phyloP scores from a whole-genome alignment of 1,140 invertebrate species.

The Aethina tumida region DNA sequence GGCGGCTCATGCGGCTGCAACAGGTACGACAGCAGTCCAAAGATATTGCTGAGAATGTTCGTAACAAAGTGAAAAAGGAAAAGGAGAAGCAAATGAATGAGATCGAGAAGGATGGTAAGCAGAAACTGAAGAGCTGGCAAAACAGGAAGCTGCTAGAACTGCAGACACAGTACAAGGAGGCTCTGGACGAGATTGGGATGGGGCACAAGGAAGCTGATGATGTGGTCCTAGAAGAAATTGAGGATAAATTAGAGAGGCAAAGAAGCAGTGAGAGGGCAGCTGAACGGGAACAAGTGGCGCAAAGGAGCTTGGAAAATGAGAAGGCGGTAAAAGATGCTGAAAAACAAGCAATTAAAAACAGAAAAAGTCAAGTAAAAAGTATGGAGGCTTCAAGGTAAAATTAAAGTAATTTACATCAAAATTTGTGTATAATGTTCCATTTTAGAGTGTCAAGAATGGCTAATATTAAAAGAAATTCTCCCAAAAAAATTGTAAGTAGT shows the following conservation, averaged over 20 bases:
- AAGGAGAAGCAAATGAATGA: constrained; percentile 35
- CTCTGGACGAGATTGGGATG: constrained; percentile 40
- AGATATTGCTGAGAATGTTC: constrained; percentile 39
- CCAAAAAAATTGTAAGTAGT: too few relatives aligned
- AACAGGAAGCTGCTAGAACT: constrained; percentile 37
- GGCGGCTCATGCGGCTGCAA: constrained; percentile 42
- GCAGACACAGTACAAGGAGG: constrained; percentile 40
- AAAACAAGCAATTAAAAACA: too few relatives aligned
- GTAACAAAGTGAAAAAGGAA: constrained; percentile 38
- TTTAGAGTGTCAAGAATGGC: too few relatives aligned
- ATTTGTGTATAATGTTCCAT: too few relatives aligned
- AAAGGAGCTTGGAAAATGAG: constrained; percentile 29
- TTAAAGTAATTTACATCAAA: too few relatives aligned
- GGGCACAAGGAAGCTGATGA: constrained; percentile 37
- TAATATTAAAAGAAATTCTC: too few relatives aligned
- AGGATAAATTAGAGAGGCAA: constrained; percentile 28
- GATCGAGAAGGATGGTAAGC: constrained; percentile 36
- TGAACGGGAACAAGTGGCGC: constrained; percentile 37
- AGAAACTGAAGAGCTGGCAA: constrained; percentile 36
- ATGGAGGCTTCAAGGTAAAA: too few relatives aligned
- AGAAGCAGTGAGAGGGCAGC: constrained; percentile 32
- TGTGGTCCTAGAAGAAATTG: constrained; percentile 30
- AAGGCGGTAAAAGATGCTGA: constrained; percentile 22
- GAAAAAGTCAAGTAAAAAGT: too few relatives aligned
- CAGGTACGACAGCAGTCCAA: constrained; percentile 47